These are phyloP conservation scores for Virgularia gustaviana DNA, from an alignment of 92 coral and sea anemone species.

Conservation along the genomic window DNA sequence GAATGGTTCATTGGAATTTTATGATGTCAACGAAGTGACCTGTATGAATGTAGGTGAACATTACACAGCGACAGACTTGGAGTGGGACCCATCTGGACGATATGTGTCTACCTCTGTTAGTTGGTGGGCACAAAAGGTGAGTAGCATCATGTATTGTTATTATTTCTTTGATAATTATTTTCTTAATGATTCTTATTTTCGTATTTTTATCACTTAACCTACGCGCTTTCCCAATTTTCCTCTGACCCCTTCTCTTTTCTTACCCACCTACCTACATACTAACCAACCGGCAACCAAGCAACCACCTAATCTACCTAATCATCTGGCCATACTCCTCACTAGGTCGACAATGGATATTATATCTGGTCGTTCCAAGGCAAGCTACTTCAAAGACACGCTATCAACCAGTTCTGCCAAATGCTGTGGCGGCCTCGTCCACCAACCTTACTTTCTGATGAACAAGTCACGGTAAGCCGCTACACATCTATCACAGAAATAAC, in stretches of 20 bases:
- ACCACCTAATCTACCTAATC: neutral
- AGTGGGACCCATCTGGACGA: constrained; percentile 98
- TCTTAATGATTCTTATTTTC: no score
- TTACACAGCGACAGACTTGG: constrained; percentile 96
- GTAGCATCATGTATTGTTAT: no score
- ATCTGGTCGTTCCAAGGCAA: constrained; percentile 99
- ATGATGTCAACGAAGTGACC: constrained; percentile 78
- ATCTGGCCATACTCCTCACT: no score
- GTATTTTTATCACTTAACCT: no score
- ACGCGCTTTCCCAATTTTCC: no score
- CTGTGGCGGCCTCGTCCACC: constrained; percentile 94
- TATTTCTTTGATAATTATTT: no score
- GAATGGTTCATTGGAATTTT: constrained; percentile 94
- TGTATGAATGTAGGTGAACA: constrained; percentile 96
- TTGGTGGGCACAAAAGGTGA: constrained; percentile 99
- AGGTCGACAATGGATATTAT: constrained; percentile 99
- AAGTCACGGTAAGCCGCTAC: constrained; percentile 56
- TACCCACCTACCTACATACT: no score
- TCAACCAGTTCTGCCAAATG: constrained; percentile 95
- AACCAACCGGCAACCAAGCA: neutral
- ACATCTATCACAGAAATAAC: no score
- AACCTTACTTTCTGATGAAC: constrained; percentile 64
- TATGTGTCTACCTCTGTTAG: constrained; percentile 93
- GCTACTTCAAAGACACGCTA: constrained; percentile 77
- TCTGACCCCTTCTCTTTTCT: no score